These are phyloP conservation scores for Colletes gigas DNA, from an alignment of 1,140 invertebrate species.

Conservation along the genomic window DNA sequence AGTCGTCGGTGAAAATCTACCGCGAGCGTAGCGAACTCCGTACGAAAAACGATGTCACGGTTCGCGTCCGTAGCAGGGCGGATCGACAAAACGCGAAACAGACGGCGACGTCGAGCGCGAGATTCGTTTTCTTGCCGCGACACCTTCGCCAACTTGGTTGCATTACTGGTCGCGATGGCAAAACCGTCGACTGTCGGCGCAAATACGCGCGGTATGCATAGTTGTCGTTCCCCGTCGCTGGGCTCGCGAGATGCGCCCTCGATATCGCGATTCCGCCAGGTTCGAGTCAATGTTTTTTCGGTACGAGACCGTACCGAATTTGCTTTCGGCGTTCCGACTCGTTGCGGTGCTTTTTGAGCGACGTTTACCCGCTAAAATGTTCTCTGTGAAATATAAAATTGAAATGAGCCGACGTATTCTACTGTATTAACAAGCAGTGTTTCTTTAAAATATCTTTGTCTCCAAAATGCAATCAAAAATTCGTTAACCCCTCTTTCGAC, in stretches of 20 bases:
- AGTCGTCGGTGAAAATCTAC: conserved; percentile 28
- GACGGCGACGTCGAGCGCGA: conserved; percentile 39
- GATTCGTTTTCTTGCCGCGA: conserved; percentile 49
- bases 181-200: conserved; percentile 55
- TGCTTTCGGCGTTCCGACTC: not conserved
- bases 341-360: not conserved
- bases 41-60: conserved; percentile 44
- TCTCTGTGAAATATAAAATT: too few species aligned
- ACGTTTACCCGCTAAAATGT: too few species aligned
- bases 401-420: too few species aligned
- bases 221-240: conserved; percentile 35
- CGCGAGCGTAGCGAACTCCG: not conserved
- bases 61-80: not conserved
- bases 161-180: conserved; percentile 54
- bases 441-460: too few species aligned
- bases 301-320: not conserved
- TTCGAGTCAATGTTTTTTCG: not conserved
- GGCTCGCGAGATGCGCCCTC: not conserved
- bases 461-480: too few species aligned
- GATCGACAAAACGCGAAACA: conserved; percentile 67
- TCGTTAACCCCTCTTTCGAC: too few species aligned
- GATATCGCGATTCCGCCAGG: conserved; percentile 14
- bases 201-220: conserved; percentile 60
- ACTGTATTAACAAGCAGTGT: too few species aligned
- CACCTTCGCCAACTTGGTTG: conserved; percentile 47